Conservation (phyloP, 2,888 invertebrate species). For the Gari tellinella region DNA sequence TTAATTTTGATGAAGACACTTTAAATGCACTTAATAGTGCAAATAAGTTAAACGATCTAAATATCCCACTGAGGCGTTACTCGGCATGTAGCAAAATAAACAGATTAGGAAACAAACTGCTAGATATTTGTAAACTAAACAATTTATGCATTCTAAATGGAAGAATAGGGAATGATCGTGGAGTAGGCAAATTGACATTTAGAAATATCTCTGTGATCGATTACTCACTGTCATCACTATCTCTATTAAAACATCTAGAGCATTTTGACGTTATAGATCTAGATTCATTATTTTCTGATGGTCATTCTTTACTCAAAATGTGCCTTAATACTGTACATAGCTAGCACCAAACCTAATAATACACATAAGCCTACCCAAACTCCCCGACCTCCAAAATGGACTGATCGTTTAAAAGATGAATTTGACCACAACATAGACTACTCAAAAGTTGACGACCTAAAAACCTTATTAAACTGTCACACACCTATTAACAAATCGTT, state of each 20-base stretch:
- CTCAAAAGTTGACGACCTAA: too few relatives aligned
- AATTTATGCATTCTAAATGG: constrained; percentile 1
- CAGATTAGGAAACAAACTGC: too few relatives aligned
- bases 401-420: too few relatives aligned
- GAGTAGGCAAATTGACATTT: constrained; percentile 2
- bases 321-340: too few relatives aligned
- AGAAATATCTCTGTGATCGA: constrained; percentile 10
- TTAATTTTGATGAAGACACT: constrained; percentile 14
- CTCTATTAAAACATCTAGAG: neutral
- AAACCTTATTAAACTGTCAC: too few relatives aligned
- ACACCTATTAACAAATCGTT: too few relatives aligned
- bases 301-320: constrained; percentile 1
- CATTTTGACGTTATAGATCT: constrained; percentile 11
- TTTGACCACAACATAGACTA: too few relatives aligned
- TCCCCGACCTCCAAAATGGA: too few relatives aligned
- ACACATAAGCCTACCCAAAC: too few relatives aligned
- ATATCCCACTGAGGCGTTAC: neutral
- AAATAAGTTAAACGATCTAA: neutral
- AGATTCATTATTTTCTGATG: constrained; percentile 23
- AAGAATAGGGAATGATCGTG: neutral
- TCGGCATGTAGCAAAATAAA: neutral
- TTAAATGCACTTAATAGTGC: neutral
- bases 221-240: neutral
- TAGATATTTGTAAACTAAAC: too few relatives aligned
- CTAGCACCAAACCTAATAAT: too few relatives aligned